Evolutionary conservation across 2,888 invertebrate species (phyloP), one percentile per base, ranked within the genome.

Genomic region (Phasia obesa): DNA sequence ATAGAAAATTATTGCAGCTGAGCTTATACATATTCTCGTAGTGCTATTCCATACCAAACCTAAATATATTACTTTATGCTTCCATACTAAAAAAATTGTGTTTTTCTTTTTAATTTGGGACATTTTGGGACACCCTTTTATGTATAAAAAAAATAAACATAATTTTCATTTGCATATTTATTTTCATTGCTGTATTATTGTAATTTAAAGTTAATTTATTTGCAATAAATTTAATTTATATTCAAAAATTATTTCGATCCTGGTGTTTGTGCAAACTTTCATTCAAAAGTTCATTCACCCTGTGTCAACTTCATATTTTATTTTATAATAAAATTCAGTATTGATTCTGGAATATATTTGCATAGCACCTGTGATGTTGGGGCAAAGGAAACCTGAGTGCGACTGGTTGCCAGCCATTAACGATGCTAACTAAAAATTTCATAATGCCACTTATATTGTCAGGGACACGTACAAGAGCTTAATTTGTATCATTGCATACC

Each of bases 401-500:
- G 44, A 31, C 31, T 42, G 38, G 49, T 47, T 64, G 51, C 64
- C 44, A 74, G 74, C 79, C 79, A 80, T 74, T 80, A 80, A 80
- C 73, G 67, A 44, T 62, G 35, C 59, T 19, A 80, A 74, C 73
- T 67, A 80, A 77, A 75, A 75, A 49, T 57, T 42, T 31, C 42
- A 57, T 81, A 81, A 83, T 83, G 71, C 83, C 83, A 67, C 60
- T 79, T 79, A 65, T 67, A 64, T 23, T 71, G 74, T 75, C 70
- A 60, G 59, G 67, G 71, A 75, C 83, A 83, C 83, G 83, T 75
- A 71, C 19, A 60, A 65, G 55, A 74, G 64, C 65, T 83, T 83
- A 79, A 83, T 79, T 75, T 73, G 62, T 70, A 79, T 79, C 74
- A 35, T 59, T 59, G 42, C n/a, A n/a, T 59, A 44, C 57, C 71